A percentile compares a stretch with the other conserved stretches of the same genome.
phyloP scores from a whole-genome alignment of 2,113 vertebrate species.

The Thamnophis sirtalis region DNA sequence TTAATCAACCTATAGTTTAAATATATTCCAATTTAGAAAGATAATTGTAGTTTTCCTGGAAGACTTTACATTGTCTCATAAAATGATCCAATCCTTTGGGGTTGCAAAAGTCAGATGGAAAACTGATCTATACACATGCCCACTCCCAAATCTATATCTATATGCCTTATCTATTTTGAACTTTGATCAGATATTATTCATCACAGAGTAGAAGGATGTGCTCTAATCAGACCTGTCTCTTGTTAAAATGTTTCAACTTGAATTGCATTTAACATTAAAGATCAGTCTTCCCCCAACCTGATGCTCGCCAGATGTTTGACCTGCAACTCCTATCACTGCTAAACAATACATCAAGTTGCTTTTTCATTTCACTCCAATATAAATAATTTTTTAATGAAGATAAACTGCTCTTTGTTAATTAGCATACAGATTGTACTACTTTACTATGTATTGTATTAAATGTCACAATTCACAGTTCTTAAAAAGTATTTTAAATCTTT shows the following conservation, averaged over 20 bases:
- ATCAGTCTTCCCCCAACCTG: not conserved
- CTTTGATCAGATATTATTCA: conserved; percentile 23
- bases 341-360: not conserved
- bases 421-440: not conserved
- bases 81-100: not conserved
- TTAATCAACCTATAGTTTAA: not conserved
- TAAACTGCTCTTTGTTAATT: not conserved
- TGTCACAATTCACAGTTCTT: not conserved
- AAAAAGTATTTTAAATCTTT: conserved; percentile 3
- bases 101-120: conserved; percentile 18
- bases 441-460: not conserved
- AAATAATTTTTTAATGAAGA: not conserved
- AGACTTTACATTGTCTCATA: not conserved
- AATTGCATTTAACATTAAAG: not conserved
- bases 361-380: conserved; percentile 13
- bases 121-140: not conserved
- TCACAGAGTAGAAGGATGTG: not conserved
- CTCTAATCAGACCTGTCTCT: not conserved
- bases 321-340: not conserved
- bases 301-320: not conserved
- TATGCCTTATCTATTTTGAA: not conserved
- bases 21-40: not conserved
- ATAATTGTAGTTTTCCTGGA: not conserved
- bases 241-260: not conserved
- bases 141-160: conserved; percentile 9